Conservation (phyloP, 1,140 invertebrate genomes). For the Musca domestica region DNA sequence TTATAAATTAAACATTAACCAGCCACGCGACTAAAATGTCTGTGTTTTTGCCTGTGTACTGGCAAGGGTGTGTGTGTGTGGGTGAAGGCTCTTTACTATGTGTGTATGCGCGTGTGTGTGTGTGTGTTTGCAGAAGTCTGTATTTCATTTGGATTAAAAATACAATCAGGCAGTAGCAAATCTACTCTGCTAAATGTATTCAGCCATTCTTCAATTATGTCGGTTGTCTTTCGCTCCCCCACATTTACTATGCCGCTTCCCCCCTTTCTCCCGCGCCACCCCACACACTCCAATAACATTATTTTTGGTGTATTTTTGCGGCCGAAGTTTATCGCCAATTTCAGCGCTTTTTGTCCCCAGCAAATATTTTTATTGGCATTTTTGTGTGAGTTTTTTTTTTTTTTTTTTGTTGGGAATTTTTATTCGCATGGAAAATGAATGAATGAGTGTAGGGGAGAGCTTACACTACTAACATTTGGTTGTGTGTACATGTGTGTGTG, state of each 20-base stretch:
- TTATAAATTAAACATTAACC: conserved; percentile 20
- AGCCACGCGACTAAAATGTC: conserved; percentile 12
- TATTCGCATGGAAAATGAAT: too few species aligned
- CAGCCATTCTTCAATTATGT: conserved; percentile 10
- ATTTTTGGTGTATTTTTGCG: conserved; percentile 10
- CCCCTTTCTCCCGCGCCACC: not conserved
- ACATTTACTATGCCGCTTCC: not conserved
- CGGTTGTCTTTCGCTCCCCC: not conserved
- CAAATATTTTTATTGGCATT: not conserved
- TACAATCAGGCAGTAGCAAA: conserved; percentile 3
- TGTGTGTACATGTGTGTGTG: not conserved
- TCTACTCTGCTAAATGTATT: not conserved
- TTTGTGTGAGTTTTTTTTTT: conserved; percentile 3
- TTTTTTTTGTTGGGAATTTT: not conserved
- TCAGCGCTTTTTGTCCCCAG: conserved; percentile 10
- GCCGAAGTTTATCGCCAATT: conserved; percentile 17
- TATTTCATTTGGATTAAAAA: conserved; percentile 4
- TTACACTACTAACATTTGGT: not conserved
- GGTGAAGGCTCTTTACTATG: too few species aligned
- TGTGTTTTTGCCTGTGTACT: not conserved
- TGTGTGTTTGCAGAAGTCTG: too few species aligned
- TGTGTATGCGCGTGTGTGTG: too few species aligned
- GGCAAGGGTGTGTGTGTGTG: not conserved
- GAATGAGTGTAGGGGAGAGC: too few species aligned
- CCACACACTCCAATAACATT: too few species aligned